A percentile compares a stretch with the other conserved stretches of the same genome.
phyloP scores from a whole-genome alignment of 1,140 invertebrate genomes.

The Pectinophora gossypiella region DNA sequence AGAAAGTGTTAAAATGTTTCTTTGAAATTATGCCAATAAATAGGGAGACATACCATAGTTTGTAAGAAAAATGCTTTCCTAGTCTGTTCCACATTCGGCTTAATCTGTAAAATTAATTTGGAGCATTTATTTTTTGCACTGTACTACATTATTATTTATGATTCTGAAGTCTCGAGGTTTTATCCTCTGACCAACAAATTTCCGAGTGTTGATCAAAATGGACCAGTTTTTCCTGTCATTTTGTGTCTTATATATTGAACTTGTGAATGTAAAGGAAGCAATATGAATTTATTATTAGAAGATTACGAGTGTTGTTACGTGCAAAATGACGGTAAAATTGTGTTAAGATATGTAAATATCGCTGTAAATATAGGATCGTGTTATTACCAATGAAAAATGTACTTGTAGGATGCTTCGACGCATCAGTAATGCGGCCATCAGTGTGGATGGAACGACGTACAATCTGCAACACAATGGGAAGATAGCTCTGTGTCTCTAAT shows the following conservation, averaged over 20 bases:
- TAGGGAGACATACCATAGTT: neutral
- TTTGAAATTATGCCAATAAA: no score
- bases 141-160: neutral
- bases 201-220: constrained; percentile 10
- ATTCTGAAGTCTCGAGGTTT: neutral
- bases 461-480: no score
- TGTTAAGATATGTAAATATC: constrained; percentile 49
- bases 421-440: constrained; percentile 37
- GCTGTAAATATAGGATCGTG: constrained; percentile 54
- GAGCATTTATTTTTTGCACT: neutral
- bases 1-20: neutral
- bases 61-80: neutral
- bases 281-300: constrained; percentile 22
- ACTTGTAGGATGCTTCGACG: constrained; percentile 42
- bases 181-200: neutral
- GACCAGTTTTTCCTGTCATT: constrained; percentile 22
- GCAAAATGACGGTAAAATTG: constrained; percentile 37
- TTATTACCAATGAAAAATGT: constrained; percentile 54
- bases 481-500: no score
- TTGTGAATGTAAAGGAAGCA: constrained; percentile 21
- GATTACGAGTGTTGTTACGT: constrained; percentile 26
- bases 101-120: neutral
- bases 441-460: constrained; percentile 23
- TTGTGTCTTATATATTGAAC: constrained; percentile 14
- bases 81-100: neutral